These are phyloP conservation scores for Holocentrus rufus DNA, from an alignment of 2,797 vertebrate species.

Conservation along the genomic window DNA sequence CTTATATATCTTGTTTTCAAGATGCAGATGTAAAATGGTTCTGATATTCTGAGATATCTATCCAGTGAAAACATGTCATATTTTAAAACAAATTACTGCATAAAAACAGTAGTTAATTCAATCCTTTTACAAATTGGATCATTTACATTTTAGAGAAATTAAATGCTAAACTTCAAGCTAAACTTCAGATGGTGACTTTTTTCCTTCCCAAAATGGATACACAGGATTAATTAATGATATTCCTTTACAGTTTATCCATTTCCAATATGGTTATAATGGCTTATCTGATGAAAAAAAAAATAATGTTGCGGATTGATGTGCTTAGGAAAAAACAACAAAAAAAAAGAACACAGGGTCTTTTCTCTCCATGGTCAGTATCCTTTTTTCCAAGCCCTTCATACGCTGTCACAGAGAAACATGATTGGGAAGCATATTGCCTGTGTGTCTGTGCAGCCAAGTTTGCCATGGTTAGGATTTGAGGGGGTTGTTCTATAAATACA, in stretches of 20 bases:
- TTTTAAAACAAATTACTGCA: background rate
- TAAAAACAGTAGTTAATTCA: no score
- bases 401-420: slow-evolving; percentile 54
- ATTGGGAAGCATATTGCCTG: slow-evolving; percentile 62
- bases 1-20: no score
- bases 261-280: background rate
- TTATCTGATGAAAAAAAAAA: background rate
- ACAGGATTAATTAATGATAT: background rate
- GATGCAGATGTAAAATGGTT: background rate
- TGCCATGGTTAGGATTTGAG: slow-evolving; percentile 73
- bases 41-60: background rate
- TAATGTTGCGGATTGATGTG: no score
- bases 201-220: background rate
- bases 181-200: background rate
- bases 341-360: background rate
- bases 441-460: slow-evolving; percentile 68
- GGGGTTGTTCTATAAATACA: slow-evolving; percentile 79
- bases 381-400: slow-evolving; percentile 37
- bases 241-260: background rate
- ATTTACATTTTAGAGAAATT: background rate
- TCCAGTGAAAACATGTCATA: background rate
- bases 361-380: background rate
- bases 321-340: background rate
- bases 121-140: background rate
- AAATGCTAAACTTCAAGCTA: no score